phyloP scores from a whole-genome alignment of 2,113 vertebrate species.

The Lanius ludovicianus region DNA sequence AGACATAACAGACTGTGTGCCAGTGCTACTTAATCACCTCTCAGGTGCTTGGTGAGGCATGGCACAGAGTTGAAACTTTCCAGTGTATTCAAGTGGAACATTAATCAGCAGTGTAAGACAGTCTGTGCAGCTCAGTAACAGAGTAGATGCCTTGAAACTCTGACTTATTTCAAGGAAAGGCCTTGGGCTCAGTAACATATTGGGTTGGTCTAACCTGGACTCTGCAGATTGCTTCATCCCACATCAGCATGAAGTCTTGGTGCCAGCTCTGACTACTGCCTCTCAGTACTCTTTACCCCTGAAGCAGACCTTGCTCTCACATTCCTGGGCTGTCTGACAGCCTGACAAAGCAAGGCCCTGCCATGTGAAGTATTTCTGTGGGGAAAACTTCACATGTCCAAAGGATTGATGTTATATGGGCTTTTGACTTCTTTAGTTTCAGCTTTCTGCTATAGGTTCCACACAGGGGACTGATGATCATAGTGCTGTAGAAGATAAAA shows the following conservation, averaged over 20 bases:
- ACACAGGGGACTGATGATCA: neutral
- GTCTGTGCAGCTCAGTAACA: neutral
- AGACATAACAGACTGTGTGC: neutral
- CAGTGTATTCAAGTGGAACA: neutral
- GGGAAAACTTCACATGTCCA: neutral
- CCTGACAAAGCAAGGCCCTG: rapidly evolving
- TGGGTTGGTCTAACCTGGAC: neutral
- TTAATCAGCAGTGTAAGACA: neutral
- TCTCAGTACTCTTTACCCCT: rapidly evolving
- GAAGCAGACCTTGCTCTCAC: neutral
- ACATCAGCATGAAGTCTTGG: neutral
- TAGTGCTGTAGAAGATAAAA: neutral
- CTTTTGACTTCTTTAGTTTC: neutral
- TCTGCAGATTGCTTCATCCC: neutral
- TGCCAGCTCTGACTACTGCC: neutral
- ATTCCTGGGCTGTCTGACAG: neutral
- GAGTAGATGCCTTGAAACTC: neutral
- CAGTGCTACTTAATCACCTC: neutral
- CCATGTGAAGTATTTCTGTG: neutral
- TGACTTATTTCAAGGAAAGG: neutral
- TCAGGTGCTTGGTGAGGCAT: neutral
- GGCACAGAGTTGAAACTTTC: neutral
- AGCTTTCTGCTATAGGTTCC: neutral
- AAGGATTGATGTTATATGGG: neutral
- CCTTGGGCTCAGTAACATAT: rapidly evolving